phyloP scores from a whole-genome alignment of 2,113 vertebrate species.

The Taxidea taxus region DNA sequence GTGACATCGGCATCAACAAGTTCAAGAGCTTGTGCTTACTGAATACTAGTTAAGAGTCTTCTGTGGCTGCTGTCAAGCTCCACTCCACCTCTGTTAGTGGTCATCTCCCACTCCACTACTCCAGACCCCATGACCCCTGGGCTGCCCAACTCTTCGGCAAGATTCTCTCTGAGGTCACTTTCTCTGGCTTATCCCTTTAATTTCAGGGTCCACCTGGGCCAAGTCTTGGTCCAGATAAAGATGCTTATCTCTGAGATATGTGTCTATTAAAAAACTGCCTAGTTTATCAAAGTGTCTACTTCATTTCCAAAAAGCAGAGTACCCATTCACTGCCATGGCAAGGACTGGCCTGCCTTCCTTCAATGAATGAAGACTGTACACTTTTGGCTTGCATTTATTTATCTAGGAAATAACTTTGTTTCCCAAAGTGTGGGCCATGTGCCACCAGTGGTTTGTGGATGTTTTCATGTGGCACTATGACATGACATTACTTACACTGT shows the following conservation, averaged over 20 bases:
- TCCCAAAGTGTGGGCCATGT: not conserved
- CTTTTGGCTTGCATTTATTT: not conserved
- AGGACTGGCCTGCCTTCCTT: not conserved
- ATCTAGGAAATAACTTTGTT: not conserved
- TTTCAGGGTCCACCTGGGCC: not conserved
- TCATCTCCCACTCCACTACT: not conserved
- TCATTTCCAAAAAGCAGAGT: not conserved
- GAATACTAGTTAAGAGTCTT: not conserved
- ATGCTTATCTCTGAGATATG: not conserved
- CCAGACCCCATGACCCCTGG: not conserved
- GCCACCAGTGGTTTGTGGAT: not conserved
- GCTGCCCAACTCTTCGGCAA: rapidly evolving
- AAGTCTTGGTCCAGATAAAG: not conserved
- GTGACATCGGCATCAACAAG: not conserved
- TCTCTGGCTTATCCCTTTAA: not conserved
- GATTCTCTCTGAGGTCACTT: not conserved
- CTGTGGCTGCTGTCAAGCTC: not conserved
- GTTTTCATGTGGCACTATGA: not conserved
- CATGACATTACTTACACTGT: not conserved
- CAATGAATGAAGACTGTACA: not conserved
- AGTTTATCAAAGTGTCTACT: not conserved
- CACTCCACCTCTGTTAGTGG: not conserved
- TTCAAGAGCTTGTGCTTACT: not conserved
- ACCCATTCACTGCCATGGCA: not conserved
- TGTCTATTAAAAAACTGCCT: not conserved